These are phyloP conservation scores for Toxostoma redivivum DNA, from an alignment of 2,113 vertebrate species.

Conservation along the genomic window DNA sequence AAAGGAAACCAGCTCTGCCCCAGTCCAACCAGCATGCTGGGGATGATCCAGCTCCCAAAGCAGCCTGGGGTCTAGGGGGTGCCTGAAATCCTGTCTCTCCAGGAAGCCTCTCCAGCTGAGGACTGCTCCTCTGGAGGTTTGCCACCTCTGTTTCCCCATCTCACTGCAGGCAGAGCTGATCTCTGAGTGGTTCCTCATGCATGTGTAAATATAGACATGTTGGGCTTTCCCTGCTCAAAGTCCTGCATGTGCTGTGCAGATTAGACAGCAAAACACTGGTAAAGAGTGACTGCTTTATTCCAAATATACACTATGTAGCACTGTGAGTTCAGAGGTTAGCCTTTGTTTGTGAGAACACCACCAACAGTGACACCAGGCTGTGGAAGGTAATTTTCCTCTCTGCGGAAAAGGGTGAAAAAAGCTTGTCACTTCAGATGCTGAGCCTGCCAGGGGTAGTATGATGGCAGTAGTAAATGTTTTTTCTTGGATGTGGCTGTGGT, in stretches of 20 bases:
- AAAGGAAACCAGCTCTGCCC: background rate
- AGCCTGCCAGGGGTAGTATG: background rate
- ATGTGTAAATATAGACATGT: rapidly evolving
- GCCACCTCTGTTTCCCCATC: background rate
- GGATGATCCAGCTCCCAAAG: background rate
- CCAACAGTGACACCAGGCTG: background rate
- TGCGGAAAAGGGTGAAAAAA: background rate
- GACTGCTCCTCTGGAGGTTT: background rate
- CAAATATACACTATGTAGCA: background rate
- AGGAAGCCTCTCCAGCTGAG: background rate
- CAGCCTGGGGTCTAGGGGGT: background rate
- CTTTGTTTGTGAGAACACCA: background rate
- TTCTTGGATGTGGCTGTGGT: background rate
- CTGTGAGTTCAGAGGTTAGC: background rate
- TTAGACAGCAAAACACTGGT: background rate
- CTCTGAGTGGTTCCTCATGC: rapidly evolving
- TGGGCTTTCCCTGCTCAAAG: background rate
- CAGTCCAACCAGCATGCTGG: no score
- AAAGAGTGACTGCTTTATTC: background rate
- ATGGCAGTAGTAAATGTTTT: background rate
- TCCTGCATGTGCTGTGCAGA: background rate
- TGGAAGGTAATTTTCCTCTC: background rate
- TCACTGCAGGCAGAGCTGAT: background rate
- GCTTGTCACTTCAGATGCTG: no score
- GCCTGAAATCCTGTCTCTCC: background rate